Evolutionary conservation across 2,113 vertebrate genomes (phyloP).

Genomic region (Hoplias malabaricus): DNA sequence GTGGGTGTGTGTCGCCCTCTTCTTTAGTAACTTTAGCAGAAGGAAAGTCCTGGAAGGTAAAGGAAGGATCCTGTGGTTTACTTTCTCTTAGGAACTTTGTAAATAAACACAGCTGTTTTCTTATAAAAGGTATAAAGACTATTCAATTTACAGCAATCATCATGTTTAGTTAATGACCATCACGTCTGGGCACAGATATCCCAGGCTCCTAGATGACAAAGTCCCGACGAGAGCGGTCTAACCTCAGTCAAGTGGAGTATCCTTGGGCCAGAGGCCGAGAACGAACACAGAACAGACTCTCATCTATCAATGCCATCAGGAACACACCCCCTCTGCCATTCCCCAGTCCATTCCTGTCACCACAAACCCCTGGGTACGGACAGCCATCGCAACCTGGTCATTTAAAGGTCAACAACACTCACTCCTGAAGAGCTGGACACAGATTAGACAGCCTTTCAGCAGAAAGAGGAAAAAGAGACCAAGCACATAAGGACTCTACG

Average conservation of each 20-base stretch:
- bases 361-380: conserved; percentile 23
- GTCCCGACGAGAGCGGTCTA: neutral
- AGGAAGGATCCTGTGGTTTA: too few species aligned
- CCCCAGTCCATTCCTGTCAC: conserved; percentile 39
- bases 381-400: conserved; percentile 22
- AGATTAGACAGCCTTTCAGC: conserved; percentile 21
- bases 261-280: conserved; percentile 2
- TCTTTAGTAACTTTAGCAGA: too few species aligned
- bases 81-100: too few species aligned
- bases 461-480: neutral
- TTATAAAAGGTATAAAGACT: too few species aligned
- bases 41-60: too few species aligned
- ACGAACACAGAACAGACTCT: conserved; percentile 29
- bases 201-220: neutral
- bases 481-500: neutral
- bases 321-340: conserved; percentile 34
- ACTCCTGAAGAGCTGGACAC: conserved; percentile 25
- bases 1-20: too few species aligned
- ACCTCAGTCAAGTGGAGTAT: neutral
- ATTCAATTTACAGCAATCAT: neutral
- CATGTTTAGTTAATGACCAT: neutral
- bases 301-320: conserved; percentile 35
- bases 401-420: conserved; percentile 26
- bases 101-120: too few species aligned
- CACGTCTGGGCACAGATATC: neutral